Evolutionary conservation across 2,797 vertebrate genomes (phyloP), one percentile per base, ranked within the genome.

Genomic region (Parauchenoglanis punctatus): DNA sequence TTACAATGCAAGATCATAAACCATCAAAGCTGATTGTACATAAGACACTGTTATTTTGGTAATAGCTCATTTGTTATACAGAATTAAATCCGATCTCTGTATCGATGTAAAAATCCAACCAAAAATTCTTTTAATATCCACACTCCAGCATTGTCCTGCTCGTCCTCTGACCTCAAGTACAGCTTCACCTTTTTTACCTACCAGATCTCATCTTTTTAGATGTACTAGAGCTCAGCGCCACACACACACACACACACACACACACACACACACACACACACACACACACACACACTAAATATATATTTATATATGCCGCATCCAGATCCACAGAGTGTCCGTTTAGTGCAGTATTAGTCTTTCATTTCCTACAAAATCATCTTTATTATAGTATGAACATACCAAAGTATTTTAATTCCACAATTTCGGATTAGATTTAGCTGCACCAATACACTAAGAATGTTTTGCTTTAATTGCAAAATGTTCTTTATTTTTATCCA

Each of bases 401-500:
- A 91, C 91, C 92, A 93, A 92, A 94, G 92, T 89, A 89, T 91
- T 93, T 90, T 88, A 85, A 92, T 91, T 89, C 40, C 90, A 86
- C 44, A 89, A 86, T 28, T 85, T 77, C 0, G 3, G 86, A 89
- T 91, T 88, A 86, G 89, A 93, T 93, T 89, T 58, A 86, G 81
- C 81, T 89, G 23, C 56, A 65, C 70, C 61, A 88, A 85, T 91
- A 91, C 85, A 92, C 81, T 28, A 86, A 91, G 68, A 88, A 81
- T 78, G 0, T 91, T 82, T 87, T 70, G 3, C 91, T 93, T 92
- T 91, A 87, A 94, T 95, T 94, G 89, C 81, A 58, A 91, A 87
- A 87, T 87, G 56, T 90, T 88, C 87, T 44, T 89, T 35, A 89
- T 90, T 90, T 88, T 90, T 44, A 91, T 92, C 93, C 85, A 84